Conservation (phyloP, 2,113 vertebrate species). For the Gorsachius goisagi region DNA sequence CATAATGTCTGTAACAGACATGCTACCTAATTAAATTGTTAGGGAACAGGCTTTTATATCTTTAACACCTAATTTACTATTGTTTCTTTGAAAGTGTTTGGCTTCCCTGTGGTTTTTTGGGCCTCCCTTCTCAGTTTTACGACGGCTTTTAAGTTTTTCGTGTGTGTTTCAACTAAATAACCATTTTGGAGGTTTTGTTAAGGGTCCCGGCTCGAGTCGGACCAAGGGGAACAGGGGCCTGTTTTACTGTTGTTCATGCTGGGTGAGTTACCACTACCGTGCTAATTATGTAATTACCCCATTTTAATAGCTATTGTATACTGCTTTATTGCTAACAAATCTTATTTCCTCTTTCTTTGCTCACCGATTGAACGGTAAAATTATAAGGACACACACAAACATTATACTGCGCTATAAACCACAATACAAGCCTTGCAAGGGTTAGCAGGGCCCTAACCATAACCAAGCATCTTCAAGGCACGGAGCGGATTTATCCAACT, state of each 20-base stretch:
- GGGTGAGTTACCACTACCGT: slow-evolving; percentile 43
- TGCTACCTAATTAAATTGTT: slow-evolving; percentile 74
- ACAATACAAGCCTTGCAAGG: not conserved
- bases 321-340: slow-evolving; percentile 63
- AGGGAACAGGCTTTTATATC: slow-evolving; percentile 74
- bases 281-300: slow-evolving; percentile 67
- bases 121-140: slow-evolving; percentile 71
- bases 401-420: slow-evolving; percentile 14
- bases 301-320: slow-evolving; percentile 61
- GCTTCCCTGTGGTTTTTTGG: slow-evolving; percentile 74
- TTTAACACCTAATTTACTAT: slow-evolving; percentile 80
- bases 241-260: slow-evolving; percentile 62
- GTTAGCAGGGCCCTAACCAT: not conserved
- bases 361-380: not conserved
- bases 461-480: not conserved
- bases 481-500: not conserved
- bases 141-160: slow-evolving; percentile 59
- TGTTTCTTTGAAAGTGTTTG: slow-evolving; percentile 76
- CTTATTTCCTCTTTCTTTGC: slow-evolving; percentile 44
- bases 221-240: slow-evolving; percentile 14
- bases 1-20: slow-evolving; percentile 77
- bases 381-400: slow-evolving; percentile 20
- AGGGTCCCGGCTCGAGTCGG: slow-evolving; percentile 11
- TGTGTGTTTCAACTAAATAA: slow-evolving; percentile 63
- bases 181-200: slow-evolving; percentile 62